Conservation (phyloP, 2,113 vertebrate species). For the Pipa parva region DNA sequence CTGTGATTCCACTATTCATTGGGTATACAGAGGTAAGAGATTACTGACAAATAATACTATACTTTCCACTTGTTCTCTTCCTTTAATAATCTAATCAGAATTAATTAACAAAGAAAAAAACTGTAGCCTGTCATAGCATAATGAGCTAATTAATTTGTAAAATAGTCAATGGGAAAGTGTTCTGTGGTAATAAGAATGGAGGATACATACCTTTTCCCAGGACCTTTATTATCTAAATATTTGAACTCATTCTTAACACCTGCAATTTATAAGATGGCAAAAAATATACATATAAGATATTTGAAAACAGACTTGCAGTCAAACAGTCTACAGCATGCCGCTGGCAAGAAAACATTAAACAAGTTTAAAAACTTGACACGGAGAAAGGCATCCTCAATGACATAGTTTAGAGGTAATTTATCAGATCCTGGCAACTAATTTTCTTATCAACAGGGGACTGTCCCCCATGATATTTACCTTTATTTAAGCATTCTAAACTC, state of each 20-base stretch:
- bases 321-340: constrained; percentile 40
- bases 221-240: constrained; percentile 28
- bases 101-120: constrained; percentile 27
- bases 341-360: constrained; percentile 43
- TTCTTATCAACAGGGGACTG: constrained; percentile 37
- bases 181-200: constrained; percentile 20
- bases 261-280: constrained; percentile 23
- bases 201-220: constrained; percentile 10
- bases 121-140: constrained; percentile 31
- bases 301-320: constrained; percentile 20
- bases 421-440: constrained; percentile 33
- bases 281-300: constrained; percentile 28
- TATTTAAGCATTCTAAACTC: constrained; percentile 35
- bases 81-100: constrained; percentile 29
- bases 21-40: too few species aligned
- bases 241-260: constrained; percentile 31
- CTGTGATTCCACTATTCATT: too few species aligned
- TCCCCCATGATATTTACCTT: constrained; percentile 32
- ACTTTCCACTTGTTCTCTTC: not conserved
- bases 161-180: constrained; percentile 16
- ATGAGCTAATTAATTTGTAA: constrained; percentile 28
- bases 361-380: constrained; percentile 25
- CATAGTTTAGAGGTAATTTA: constrained; percentile 37
- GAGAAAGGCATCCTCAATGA: constrained; percentile 27
- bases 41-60: too few species aligned